Percentiles rank a stretch among this genome's conserved stretches.
These are phyloP conservation scores for Aplysina aerophoba DNA, from an alignment of 37 sponge, comb jelly and placozoan species.

Conservation along the genomic window DNA sequence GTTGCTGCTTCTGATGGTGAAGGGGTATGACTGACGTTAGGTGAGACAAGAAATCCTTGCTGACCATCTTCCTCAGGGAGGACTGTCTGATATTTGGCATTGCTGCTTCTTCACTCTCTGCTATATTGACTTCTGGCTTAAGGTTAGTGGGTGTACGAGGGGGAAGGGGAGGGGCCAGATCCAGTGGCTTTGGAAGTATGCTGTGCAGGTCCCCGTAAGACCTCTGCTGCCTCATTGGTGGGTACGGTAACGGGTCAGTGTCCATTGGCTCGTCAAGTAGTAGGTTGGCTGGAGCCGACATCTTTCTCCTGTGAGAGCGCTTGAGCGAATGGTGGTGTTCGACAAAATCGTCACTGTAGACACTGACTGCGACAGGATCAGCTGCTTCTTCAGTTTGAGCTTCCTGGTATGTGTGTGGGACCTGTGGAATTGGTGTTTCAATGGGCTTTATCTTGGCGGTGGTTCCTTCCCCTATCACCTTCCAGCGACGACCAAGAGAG, in stretches of 20 bases:
- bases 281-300: slow-evolving; percentile 24
- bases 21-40: slow-evolving; percentile 9
- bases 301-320: slow-evolving; percentile 14
- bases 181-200: not conserved
- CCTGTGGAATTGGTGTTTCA: not conserved
- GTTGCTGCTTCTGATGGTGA: not conserved
- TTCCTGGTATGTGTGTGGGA: not conserved
- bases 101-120: not conserved
- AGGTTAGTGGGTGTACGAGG: not conserved
- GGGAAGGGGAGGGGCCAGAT: not conserved
- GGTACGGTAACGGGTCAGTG: not conserved
- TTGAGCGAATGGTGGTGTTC: not conserved
- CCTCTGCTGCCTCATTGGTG: not conserved
- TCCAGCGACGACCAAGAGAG: not conserved
- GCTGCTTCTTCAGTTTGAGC: not conserved
- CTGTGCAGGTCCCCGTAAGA: not conserved
- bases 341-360: slow-evolving; percentile 16
- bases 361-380: not conserved
- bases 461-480: no score
- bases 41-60: slow-evolving; percentile 25
- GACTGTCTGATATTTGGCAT: not conserved
- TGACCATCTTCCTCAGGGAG: slow-evolving; percentile 9
- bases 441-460: not conserved
- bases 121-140: not conserved
- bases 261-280: not conserved